These are phyloP conservation scores for Dryoscopus gambensis DNA, from an alignment of 2,113 vertebrate genomes.

Conservation along the genomic window DNA sequence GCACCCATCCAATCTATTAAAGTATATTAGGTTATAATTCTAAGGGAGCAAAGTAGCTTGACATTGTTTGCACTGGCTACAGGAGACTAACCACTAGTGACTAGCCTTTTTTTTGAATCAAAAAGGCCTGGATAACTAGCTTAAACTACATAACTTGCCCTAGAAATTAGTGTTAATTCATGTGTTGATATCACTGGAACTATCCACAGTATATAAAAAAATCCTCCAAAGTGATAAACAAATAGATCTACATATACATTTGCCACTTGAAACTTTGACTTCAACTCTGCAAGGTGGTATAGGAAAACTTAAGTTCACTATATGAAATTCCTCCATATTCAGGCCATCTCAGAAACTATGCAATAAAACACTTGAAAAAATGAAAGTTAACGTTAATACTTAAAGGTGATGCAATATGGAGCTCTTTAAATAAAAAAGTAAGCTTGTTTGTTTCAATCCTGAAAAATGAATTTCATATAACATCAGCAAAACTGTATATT, in stretches of 20 bases:
- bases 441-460: background rate
- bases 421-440: background rate
- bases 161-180: background rate
- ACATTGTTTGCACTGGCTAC: background rate
- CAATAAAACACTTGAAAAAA: background rate
- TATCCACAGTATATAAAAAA: background rate
- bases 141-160: background rate
- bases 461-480: background rate
- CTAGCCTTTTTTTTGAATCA: background rate
- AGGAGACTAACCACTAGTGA: background rate
- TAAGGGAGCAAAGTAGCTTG: background rate
- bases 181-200: background rate
- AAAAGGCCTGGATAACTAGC: background rate
- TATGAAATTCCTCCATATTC: background rate
- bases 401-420: background rate
- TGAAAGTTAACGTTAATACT: background rate
- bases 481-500: background rate
- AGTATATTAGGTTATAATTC: background rate
- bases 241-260: background rate
- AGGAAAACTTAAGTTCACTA: background rate
- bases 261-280: background rate
- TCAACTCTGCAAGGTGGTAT: background rate
- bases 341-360: background rate
- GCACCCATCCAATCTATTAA: background rate
- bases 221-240: background rate